These are phyloP conservation scores for Ceratoteleas bidentatus DNA, from an alignment of 1,140 invertebrate species.

Conservation along the genomic window DNA sequence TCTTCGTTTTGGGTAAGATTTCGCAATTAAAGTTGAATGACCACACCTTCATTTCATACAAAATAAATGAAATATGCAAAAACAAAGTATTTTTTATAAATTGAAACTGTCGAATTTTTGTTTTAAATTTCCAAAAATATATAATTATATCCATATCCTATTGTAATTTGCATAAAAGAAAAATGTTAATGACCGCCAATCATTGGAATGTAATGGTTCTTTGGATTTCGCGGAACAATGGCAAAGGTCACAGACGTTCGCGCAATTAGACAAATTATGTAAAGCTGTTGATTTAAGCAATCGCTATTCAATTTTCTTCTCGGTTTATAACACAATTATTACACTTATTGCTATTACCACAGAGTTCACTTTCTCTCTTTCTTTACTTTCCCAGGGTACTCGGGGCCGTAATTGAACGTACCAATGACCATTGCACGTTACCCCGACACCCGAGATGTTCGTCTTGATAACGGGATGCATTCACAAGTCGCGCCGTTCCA, in stretches of 20 bases:
- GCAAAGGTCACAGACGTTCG: conserved; percentile 11
- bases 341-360: conserved; percentile 50
- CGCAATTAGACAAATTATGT: conserved; percentile 30
- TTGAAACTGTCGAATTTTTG: no score
- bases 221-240: neutral
- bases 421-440: conserved; percentile 47
- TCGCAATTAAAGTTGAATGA: no score
- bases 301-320: conserved; percentile 43
- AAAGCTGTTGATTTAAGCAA: conserved; percentile 42
- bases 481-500: no score
- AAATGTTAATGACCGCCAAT: no score
- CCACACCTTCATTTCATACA: no score
- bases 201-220: no score
- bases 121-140: no score
- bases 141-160: no score
- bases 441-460: conserved; percentile 19
- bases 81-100: no score
- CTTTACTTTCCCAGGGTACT: conserved; percentile 66
- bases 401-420: conserved; percentile 30
- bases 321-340: conserved; percentile 54
- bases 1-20: no score
- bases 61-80: no score
- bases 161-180: no score
- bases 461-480: conserved; percentile 8
- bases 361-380: conserved; percentile 70